These are phyloP conservation scores for Plectropomus leopardus DNA, from an alignment of 2,113 vertebrate genomes.

Conservation along the genomic window DNA sequence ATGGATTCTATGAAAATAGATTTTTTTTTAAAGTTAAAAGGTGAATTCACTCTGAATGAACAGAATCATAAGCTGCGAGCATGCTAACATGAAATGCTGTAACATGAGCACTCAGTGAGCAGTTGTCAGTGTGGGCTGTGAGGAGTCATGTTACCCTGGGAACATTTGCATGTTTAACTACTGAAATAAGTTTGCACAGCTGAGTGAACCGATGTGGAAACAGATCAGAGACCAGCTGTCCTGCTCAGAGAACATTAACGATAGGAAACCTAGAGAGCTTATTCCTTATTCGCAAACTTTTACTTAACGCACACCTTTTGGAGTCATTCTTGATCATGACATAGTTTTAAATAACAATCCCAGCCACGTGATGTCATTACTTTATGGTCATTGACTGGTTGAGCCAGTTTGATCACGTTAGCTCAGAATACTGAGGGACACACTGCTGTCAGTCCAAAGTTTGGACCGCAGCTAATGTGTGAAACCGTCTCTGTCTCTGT, in stretches of 20 bases:
- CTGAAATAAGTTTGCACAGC: not conserved
- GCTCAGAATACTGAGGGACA: not conserved
- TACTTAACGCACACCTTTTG: not conserved
- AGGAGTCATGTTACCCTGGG: not conserved
- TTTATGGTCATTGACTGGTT: not conserved
- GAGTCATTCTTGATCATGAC: not conserved
- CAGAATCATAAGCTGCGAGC: too few species aligned
- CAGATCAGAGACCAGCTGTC: not conserved
- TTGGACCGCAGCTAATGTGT: not conserved
- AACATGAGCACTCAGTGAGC: not conserved
- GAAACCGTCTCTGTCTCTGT: rapidly evolving
- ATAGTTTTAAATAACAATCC: not conserved
- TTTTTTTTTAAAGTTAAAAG: too few species aligned
- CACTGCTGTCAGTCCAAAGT: not conserved
- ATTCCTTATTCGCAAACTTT: not conserved
- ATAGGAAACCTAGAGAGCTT: not conserved
- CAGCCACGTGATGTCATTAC: not conserved
- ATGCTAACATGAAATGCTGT: not conserved
- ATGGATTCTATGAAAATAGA: not conserved
- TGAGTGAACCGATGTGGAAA: not conserved
- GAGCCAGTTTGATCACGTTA: not conserved
- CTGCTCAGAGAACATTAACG: not conserved
- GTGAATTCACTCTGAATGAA: too few species aligned
- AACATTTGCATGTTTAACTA: not conserved
- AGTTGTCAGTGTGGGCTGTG: too few species aligned